phyloP scores from a whole-genome alignment of 2,888 invertebrate genomes.

The Athrips mouffetella region DNA sequence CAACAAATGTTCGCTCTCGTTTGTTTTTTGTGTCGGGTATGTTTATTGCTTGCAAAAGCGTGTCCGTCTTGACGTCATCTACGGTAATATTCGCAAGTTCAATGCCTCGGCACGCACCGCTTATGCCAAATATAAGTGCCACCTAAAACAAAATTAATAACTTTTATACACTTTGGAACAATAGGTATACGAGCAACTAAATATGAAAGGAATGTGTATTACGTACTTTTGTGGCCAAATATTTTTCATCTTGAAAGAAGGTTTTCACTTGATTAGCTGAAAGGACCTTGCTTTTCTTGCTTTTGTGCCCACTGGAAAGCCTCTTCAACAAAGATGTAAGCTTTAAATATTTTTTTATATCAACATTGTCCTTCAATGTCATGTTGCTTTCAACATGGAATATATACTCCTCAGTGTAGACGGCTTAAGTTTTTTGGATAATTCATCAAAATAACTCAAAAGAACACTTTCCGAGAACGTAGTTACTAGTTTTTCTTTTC shows the following conservation, averaged over 20 bases:
- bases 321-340: neutral
- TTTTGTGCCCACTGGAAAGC: neutral
- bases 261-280: neutral
- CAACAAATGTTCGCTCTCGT: neutral
- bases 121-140: slow-evolving; percentile 17
- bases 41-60: slow-evolving; percentile 8
- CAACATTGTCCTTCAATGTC: neutral
- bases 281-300: slow-evolving; percentile 8
- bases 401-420: neutral
- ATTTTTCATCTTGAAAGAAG: neutral
- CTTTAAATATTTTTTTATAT: neutral
- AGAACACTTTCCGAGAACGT: too few species aligned
- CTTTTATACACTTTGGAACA: neutral
- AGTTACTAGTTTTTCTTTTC: too few species aligned
- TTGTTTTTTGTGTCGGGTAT: slow-evolving; percentile 5
- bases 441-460: too few species aligned
- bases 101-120: slow-evolving; percentile 16
- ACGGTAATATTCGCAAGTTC: slow-evolving; percentile 17
- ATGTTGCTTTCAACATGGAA: neutral
- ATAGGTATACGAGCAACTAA: neutral
- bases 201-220: neutral
- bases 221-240: neutral
- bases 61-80: slow-evolving; percentile 15
- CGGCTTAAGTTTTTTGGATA: too few species aligned
- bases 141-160: slow-evolving; percentile 20